A percentile compares a stretch with the other conserved stretches of the same genome.
phyloP scores from a whole-genome alignment of 2,888 invertebrate genomes.

The Cenopis cana region DNA sequence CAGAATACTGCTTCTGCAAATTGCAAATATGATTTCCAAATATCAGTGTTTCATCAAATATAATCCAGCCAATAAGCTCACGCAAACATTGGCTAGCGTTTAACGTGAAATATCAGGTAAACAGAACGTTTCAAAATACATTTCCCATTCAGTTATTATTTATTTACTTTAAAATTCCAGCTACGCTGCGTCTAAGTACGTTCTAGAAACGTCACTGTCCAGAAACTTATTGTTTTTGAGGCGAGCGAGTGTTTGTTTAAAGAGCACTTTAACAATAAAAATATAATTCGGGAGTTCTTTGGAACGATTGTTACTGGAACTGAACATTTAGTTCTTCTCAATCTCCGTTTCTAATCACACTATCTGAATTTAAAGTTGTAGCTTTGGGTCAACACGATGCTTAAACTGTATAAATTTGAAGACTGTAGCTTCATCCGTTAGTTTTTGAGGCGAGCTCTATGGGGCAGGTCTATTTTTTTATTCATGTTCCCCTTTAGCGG shows the following conservation, averaged over 20 bases:
- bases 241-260: background rate
- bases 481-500: too few species aligned
- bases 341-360: too few species aligned
- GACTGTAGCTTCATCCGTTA: too few species aligned
- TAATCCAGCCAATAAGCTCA: conserved; percentile 12
- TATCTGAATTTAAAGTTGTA: too few species aligned
- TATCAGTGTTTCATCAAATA: background rate
- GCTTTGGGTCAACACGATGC: too few species aligned
- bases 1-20: background rate
- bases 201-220: conserved; percentile 28
- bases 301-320: background rate
- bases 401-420: too few species aligned
- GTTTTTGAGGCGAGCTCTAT: too few species aligned
- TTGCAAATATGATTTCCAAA: background rate
- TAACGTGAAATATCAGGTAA: conserved; percentile 41
- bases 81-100: conserved; percentile 26
- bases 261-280: background rate
- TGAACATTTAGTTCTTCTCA: too few species aligned
- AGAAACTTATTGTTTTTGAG: conserved; percentile 22
- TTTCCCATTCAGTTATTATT: conserved; percentile 42
- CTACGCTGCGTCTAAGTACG: conserved; percentile 26
- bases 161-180: conserved; percentile 41
- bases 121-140: conserved; percentile 41
- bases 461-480: too few species aligned
- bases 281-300: background rate